Conservation (phyloP, 2,113 vertebrate genomes). For the Limanda limanda region DNA sequence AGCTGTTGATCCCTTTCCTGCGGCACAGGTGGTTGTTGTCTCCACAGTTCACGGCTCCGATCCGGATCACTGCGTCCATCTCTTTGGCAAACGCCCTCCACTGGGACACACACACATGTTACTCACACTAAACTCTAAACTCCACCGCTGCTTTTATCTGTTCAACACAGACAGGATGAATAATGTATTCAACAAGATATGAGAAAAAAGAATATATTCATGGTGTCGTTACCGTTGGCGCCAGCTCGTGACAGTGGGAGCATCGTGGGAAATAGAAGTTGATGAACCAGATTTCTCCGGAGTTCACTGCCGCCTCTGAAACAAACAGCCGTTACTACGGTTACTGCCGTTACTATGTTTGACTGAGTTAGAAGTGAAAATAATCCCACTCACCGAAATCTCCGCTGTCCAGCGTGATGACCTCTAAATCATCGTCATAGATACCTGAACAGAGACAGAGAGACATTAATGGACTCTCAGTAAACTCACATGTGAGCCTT, state of each 20-base stretch:
- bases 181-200: no score
- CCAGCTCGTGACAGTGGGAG: conserved; percentile 96
- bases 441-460: conserved; percentile 85
- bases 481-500: background rate
- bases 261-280: conserved; percentile 98
- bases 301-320: conserved; percentile 89
- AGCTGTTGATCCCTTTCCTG: conserved; percentile 93
- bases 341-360: no score
- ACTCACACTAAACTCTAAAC: no score
- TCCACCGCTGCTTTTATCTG: no score
- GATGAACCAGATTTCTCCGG: conserved; percentile 98
- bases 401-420: conserved; percentile 94
- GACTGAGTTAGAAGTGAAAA: background rate
- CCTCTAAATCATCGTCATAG: conserved; percentile 97
- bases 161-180: no score
- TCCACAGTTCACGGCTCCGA: conserved; percentile 97
- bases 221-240: no score
- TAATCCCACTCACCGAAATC: conserved; percentile 91
- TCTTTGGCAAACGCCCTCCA: conserved; percentile 98
- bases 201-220: no score
- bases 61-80: conserved; percentile 94
- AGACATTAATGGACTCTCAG: background rate
- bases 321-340: background rate
- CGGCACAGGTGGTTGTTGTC: conserved; percentile 94
- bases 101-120: conserved; percentile 68